Evolutionary conservation across 2,113 vertebrate genomes (phyloP).

Genomic region (Nannobrachium achirus): DNA sequence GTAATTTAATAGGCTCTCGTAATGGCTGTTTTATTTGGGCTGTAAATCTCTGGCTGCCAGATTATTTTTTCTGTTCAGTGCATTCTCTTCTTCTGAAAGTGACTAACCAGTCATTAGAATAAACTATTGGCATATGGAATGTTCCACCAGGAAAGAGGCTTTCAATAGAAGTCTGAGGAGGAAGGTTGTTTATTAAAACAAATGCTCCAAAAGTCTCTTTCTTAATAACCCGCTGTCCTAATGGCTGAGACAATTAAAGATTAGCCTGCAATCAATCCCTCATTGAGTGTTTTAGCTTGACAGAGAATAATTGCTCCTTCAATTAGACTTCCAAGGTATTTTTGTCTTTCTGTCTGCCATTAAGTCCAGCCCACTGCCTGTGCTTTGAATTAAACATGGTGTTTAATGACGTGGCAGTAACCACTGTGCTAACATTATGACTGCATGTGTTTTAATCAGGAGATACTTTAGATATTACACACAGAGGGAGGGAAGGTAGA

Average conservation of each 20-base stretch:
- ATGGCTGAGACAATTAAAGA: conserved; percentile 64
- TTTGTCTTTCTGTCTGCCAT: conserved; percentile 44
- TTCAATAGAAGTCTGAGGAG: conserved; percentile 48
- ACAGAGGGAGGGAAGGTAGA: no score
- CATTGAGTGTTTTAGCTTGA: conserved; percentile 53
- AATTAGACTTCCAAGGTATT: conserved; percentile 50
- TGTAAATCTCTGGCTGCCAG: conserved; percentile 53
- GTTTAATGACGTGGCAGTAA: no score
- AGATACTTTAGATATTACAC: no score
- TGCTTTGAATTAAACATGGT: conserved; percentile 45
- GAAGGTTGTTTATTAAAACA: conserved; percentile 66
- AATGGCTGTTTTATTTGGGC: conserved; percentile 58
- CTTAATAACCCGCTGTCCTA: conserved; percentile 62
- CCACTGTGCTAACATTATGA: no score
- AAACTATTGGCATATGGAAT: conserved; percentile 39
- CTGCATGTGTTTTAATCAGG: no score
- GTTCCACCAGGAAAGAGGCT: conserved; percentile 61
- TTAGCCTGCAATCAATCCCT: conserved; percentile 67
- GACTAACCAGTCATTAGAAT: conserved; percentile 57
- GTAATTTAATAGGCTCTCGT: conserved; percentile 54
- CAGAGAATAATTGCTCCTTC: conserved; percentile 60
- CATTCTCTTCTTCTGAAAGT: conserved; percentile 32
- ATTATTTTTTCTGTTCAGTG: conserved; percentile 29
- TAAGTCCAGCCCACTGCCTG: conserved; percentile 52
- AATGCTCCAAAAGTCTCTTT: conserved; percentile 52